Evolutionary conservation across 2,797 vertebrate species (phyloP).

Genomic region (Enteromius afrohamiltoni): DNA sequence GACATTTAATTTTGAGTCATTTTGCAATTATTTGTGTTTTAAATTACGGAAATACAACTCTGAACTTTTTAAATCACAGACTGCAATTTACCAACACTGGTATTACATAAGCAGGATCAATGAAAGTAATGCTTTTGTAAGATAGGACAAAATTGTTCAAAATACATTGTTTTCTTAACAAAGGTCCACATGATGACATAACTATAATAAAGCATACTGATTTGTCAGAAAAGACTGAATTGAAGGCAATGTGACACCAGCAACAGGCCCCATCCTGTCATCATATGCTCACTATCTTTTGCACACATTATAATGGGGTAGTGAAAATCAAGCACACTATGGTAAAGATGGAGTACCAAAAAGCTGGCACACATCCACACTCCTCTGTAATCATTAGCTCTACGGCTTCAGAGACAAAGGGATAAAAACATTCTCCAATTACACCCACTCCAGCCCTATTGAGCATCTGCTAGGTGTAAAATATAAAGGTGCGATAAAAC

Average conservation of each 20-base stretch:
- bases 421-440: conserved; percentile 8
- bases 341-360: conserved; percentile 27
- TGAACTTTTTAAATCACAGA: background rate
- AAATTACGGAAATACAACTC: background rate
- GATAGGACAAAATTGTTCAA: background rate
- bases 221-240: background rate
- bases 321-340: conserved; percentile 13
- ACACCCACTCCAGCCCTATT: conserved; percentile 39
- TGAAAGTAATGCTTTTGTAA: background rate
- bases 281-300: background rate
- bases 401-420: conserved; percentile 29
- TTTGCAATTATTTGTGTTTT: background rate
- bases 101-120: background rate
- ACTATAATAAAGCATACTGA: background rate
- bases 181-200: background rate
- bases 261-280: conserved; percentile 24
- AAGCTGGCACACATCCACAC: conserved; percentile 29
- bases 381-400: conserved; percentile 48
- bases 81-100: background rate
- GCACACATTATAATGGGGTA: background rate
- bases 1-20: conserved; percentile 9
- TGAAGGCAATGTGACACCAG: conserved; percentile 8
- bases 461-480: conserved; percentile 58
- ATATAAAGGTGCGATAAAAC: conserved; percentile 52
- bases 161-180: background rate